Percentiles rank a stretch among this genome's conserved stretches.
These are phyloP conservation scores for Capitella teleta DNA, from an alignment of 1,140 invertebrate genomes.

Conservation along the genomic window DNA sequence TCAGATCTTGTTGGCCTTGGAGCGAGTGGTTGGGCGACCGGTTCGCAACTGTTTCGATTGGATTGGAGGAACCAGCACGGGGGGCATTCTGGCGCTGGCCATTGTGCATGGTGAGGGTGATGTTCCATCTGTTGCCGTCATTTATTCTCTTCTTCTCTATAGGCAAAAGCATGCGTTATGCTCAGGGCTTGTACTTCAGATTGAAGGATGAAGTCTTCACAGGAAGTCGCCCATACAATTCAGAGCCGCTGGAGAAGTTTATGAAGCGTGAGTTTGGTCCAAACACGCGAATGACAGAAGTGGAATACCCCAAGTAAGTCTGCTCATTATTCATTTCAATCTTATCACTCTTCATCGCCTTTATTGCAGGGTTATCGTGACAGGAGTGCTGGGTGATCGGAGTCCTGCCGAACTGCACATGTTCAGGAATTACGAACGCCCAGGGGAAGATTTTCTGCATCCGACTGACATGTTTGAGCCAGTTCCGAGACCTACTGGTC, in stretches of 20 bases:
- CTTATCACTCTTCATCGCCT: background rate
- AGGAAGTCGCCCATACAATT: constrained; percentile 74
- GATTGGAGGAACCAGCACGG: constrained; percentile 93
- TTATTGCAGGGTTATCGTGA: constrained; percentile 65
- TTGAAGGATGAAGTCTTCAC: constrained; percentile 86
- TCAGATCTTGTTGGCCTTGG: constrained; percentile 74
- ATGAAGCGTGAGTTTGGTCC: constrained; percentile 78
- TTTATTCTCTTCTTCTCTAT: constrained; percentile 12
- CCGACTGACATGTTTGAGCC: constrained; percentile 34
- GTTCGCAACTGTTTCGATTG: constrained; percentile 84
- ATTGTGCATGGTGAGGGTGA: constrained; percentile 27
- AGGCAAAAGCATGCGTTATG: constrained; percentile 45
- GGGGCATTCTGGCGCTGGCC: constrained; percentile 80
- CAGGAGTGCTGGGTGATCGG: constrained; percentile 76
- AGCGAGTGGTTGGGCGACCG: constrained; percentile 50
- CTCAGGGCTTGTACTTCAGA: constrained; percentile 73
- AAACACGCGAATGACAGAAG: constrained; percentile 74
- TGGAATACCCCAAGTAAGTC: constrained; percentile 62
- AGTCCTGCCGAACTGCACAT: constrained; percentile 87
- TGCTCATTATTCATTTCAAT: background rate
- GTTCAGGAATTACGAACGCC: constrained; percentile 78
- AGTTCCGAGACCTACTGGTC: constrained; percentile 18
- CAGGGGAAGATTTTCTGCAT: constrained; percentile 25
- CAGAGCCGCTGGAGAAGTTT: constrained; percentile 71
- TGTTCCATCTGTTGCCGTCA: background rate